Evolutionary conservation across 2,113 vertebrate genomes (phyloP), one percentile per base, ranked within the genome.

Genomic region (Rhadina sibilatrix): DNA sequence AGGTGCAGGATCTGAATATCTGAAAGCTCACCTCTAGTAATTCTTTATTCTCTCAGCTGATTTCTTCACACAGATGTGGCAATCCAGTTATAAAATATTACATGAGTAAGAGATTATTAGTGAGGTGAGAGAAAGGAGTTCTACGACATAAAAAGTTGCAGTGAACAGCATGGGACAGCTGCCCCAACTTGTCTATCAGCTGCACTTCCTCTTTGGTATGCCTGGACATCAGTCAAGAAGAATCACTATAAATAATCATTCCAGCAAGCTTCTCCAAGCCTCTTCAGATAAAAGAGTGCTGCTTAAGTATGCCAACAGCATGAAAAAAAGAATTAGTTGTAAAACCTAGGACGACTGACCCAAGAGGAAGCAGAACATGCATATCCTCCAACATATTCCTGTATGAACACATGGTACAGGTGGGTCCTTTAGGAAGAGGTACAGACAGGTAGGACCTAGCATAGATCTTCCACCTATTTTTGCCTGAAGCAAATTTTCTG

Each of bases 221-320:
- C 20, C 60, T 40, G 21, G 24, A 63, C 63, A 61, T 42, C 44
- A 53, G 14, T 15, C 33, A n/a, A 52, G 24, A 86, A 81, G 38
- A 74, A 47, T 1, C 0, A 0, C 9, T n/a, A 24, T 18, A 76
- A 53, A 8, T 6, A 50, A 6, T 1, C 0, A 63, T 75, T 78
- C 27, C 47, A 59, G 44, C 0, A 0, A 18, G 14, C 11, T 76
- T 78, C 87, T 53, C 50, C 15, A n/a, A 90, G 46, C 14, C 9
- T 47, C 59, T 28, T 44, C 19, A 66, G 52, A 81, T 31, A 81
- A n/a, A 61, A 86, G 17, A 23, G 2, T 35, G 23, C 40, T 83
- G 35, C n/a, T 53, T 74, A 76, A 90, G 12, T 10, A 47, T 11
- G 12, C 16, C 38, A 77, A 52, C 22, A 77, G 40, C 8, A 31